Percentiles rank a stretch among this genome's conserved stretches.
Conservation (phyloP, 1,140 invertebrate species). For the Hormaphis cornu region DNA sequence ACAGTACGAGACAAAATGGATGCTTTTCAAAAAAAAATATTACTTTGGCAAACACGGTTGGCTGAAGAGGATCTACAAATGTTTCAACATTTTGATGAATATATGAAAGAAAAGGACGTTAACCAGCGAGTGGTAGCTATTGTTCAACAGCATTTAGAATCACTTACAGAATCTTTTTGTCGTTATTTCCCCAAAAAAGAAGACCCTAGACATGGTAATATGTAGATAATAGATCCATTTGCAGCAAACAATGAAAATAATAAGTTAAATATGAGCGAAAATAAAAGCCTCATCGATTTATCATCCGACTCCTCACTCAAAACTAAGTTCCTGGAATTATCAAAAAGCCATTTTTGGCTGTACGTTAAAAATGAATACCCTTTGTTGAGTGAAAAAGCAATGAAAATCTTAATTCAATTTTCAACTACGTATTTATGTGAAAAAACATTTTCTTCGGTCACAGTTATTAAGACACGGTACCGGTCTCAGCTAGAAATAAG, state of each 20-base stretch:
- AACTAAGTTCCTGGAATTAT: no score
- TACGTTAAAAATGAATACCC: no score
- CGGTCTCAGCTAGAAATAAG: conserved; percentile 22
- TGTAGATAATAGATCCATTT: no score
- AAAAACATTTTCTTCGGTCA: no score
- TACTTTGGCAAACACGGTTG: neutral
- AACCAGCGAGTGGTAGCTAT: neutral
- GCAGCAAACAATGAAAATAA: no score
- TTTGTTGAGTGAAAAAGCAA: conserved; percentile 5
- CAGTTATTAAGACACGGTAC: conserved; percentile 29
- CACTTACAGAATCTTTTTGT: no score
- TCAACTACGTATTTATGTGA: conserved; percentile 32
- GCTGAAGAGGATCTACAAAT: conserved; percentile 1
- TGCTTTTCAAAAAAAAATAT: neutral
- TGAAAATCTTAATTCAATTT: conserved; percentile 27
- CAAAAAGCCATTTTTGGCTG: no score
- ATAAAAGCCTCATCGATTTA: no score
- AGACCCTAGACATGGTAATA: no score
- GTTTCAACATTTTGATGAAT: neutral
- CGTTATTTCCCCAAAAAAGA: no score
- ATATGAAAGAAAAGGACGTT: neutral
- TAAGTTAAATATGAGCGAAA: no score
- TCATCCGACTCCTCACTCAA: no score
- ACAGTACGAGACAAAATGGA: conserved; percentile 19
- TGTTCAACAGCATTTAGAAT: neutral